Base-by-base conservation (phyloP, 35 echinoderm and acorn worm species). In the Apostichopus parvimensis region DNA sequence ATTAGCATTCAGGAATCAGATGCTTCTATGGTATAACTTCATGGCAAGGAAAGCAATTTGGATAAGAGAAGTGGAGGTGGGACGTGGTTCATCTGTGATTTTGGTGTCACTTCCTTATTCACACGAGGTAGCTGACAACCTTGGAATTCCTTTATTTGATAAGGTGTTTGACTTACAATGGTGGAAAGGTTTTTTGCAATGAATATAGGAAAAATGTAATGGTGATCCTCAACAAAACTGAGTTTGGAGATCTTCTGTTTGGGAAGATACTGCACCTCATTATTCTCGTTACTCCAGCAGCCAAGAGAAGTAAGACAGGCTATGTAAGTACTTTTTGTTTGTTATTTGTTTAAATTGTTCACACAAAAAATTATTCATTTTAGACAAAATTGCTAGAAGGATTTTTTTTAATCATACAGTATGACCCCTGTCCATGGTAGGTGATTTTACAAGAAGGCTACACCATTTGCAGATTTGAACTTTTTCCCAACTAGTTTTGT, bases 11-110 rank as follows among this genome's bases (percentile, higher is more conserved):
- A 79, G 91, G 79, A 77, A 95, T 58, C 94, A 92, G 22, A 92
- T 95, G 91, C 53, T 79, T n/a, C 64, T 95, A n/a, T 92, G 90
- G 22, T 95, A 79, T 28, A 92, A 95, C 57, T 17, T 92, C 8
- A 21, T 95, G 26, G 56, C 68, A 54, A 53, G 17, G 61, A 73
- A 95, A 26, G 66, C 23, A 10, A 6, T 88, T 2, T 18, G 24
- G 5, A 17, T 77, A 26, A 15, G 87, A 54, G 18, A 22, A 59
- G 83, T 59, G 58, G 94, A 95, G 14, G 57, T 90, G 15, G 94
- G 90, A 9, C 94, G 91, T 57, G 94, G 94, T 5, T 10, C 11
- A 61, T 88, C 94, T 75, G 76, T 80, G 6, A 45, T 92, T 13
- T 10, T 92, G 23, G 78, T 84, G 17, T 95, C 94, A 25, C 54